These are phyloP conservation scores for Hemicentrotus pulcherrimus DNA, from an alignment of 35 echinoderm and acorn worm species.

Conservation along the genomic window DNA sequence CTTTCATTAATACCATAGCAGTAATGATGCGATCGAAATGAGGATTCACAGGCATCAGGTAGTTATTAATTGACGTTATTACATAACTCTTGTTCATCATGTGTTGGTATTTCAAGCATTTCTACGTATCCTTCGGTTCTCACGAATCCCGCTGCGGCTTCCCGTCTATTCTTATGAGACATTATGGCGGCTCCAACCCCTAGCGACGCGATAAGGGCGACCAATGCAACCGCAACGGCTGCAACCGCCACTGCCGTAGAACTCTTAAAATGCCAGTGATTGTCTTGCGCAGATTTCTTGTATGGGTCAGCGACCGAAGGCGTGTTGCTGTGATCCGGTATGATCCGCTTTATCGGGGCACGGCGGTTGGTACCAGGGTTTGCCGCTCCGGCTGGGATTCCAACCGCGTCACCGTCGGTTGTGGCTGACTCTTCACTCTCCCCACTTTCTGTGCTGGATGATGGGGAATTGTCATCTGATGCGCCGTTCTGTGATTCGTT, in stretches of 20 bases:
- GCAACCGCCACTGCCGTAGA: not conserved
- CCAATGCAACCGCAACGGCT: not conserved
- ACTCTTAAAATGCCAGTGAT: not conserved
- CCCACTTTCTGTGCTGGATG: not conserved
- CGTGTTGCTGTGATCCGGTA: not conserved
- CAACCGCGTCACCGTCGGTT: not conserved
- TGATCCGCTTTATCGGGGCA: not conserved
- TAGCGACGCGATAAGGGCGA: not conserved
- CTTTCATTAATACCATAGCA: too few relatives aligned
- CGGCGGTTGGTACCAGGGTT: not conserved
- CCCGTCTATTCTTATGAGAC: not conserved
- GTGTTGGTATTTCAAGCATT: not conserved
- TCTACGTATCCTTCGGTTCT: not conserved
- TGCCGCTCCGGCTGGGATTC: not conserved
- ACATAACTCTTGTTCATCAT: not conserved
- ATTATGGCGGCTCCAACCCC: conserved; percentile 14
- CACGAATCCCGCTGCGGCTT: not conserved
- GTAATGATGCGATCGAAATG: too few relatives aligned
- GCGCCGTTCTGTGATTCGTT: not conserved
- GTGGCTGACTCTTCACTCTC: not conserved
- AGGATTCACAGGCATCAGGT: not conserved
- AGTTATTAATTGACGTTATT: not conserved
- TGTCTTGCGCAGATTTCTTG: not conserved
- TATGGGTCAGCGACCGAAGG: not conserved
- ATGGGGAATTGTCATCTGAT: not conserved